Evolutionary conservation across 1,140 invertebrate species (phyloP), one percentile per base, ranked within the genome.

Genomic region (Euglossa dilemma): DNA sequence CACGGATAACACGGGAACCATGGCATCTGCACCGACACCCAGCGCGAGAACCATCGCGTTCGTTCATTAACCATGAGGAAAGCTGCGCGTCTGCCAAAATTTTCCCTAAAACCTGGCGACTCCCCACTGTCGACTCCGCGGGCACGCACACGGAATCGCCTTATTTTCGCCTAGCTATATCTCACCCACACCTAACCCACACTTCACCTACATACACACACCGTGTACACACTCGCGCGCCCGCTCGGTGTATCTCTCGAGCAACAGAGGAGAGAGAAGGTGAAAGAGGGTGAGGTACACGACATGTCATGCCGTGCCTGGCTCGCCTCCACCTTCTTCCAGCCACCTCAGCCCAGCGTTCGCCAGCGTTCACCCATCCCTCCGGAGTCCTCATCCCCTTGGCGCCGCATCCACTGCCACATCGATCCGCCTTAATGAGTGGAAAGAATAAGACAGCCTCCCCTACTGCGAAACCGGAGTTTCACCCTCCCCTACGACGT

Each of bases 391-490:
- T 72, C 87, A 82, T 80, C 75, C 78, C 85, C 78, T 88, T 79
- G 87, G 76, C 85, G 85, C 83, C 85, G 91, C 92, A 93, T 92
- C 92, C 91, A 92, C 91, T 90, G 92, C 87, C 92, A 93, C 93
- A 94, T 94, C 94, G 94, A 94, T 94, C 94, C 93, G 92, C 93
- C 93, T 94, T 94, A 94, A 94, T 94, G 93, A 94, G 93, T 94
- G 93, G 92, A 94, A 94, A 94, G 93, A 94, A 94, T 94, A 94
- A 94, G 93, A 94, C 93, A 93, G 93, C 91, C 91, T 85, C 76
- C 86, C 87, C 83, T 86, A 83, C 90, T 84, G 85, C 87, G 90
- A 90, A 76, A 83, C 66, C 86, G 80, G 86, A 87, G 87, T 85
- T 85, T 87, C 88, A 66, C 87, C 85, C 89, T 89, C 87, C 78